Evolutionary conservation across 1,140 invertebrate genomes (phyloP).

Genomic region (Drosophila burlai): DNA sequence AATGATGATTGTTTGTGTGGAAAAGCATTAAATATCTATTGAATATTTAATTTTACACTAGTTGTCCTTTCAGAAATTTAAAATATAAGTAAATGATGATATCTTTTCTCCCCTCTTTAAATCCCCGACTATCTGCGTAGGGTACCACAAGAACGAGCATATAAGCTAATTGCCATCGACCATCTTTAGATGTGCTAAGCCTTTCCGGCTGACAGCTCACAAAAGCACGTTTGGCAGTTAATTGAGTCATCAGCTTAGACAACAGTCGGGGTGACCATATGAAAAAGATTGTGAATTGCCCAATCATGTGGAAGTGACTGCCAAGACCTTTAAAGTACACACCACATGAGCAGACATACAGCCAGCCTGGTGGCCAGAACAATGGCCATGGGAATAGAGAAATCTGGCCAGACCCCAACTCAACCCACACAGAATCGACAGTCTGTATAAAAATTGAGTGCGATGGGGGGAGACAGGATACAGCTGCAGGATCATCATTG

Average conservation of each 20-base stretch:
- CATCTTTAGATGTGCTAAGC: conserved; percentile 18
- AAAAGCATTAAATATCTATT: not conserved
- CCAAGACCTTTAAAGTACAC: conserved; percentile 46
- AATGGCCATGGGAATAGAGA: conserved; percentile 26
- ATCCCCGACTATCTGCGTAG: not conserved
- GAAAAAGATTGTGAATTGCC: conserved; percentile 61
- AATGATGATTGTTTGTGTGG: not conserved
- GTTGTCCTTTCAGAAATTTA: not conserved
- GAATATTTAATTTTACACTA: not conserved
- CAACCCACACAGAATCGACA: conserved; percentile 64
- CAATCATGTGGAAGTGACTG: conserved; percentile 75
- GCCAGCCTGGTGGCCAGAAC: conserved; percentile 25
- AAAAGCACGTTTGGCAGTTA: conserved; percentile 67
- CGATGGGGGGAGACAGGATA: conserved; percentile 1
- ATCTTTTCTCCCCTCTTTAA: not conserved
- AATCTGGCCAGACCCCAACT: conserved; percentile 3
- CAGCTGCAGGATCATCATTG: conserved; percentile 63
- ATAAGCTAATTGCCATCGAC: conserved; percentile 32
- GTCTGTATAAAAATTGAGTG: conserved; percentile 64
- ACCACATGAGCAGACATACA: not conserved
- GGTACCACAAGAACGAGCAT: not conserved
- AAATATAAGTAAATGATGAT: not conserved
- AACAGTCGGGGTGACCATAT: conserved; percentile 50
- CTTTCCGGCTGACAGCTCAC: conserved; percentile 42
- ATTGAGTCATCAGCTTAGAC: conserved; percentile 75